These are phyloP conservation scores for Caerostris extrusa DNA, from an alignment of 1,140 invertebrate species.

Conservation along the genomic window DNA sequence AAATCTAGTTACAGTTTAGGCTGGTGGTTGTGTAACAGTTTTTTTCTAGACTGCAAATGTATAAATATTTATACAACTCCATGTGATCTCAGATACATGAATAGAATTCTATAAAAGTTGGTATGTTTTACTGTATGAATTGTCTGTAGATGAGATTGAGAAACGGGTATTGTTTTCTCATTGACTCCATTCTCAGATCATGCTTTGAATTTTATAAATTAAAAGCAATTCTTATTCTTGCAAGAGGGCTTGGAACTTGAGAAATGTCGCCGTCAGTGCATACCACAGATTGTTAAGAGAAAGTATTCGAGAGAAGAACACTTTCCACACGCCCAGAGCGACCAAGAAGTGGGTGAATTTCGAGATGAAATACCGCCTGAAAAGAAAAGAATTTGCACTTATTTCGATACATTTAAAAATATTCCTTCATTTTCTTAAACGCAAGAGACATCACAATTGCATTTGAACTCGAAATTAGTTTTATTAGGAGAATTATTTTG, in stretches of 20 bases:
- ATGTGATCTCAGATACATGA: too few relatives aligned
- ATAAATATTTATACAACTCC: not conserved
- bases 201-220: not conserved
- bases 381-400: not conserved
- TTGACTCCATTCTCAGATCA: not conserved
- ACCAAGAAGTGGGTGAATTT: conserved; percentile 70
- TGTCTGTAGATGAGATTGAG: not conserved
- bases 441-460: too few relatives aligned
- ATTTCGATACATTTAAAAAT: too few relatives aligned
- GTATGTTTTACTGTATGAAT: not conserved
- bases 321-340: conserved; percentile 72
- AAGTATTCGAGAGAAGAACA: conserved; percentile 63
- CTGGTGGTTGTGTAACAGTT: not conserved
- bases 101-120: not conserved
- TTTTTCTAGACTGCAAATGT: not conserved
- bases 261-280: conserved; percentile 12
- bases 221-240: not conserved
- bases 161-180: not conserved
- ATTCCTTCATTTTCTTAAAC: too few relatives aligned
- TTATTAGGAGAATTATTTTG: too few relatives aligned
- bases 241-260: conserved; percentile 55
- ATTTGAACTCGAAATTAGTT: too few relatives aligned
- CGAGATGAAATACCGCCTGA: conserved; percentile 65
- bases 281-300: conserved; percentile 64
- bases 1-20: not conserved